phyloP scores from a whole-genome alignment of 2,113 vertebrate genomes.

The Saguinus imperator region DNA sequence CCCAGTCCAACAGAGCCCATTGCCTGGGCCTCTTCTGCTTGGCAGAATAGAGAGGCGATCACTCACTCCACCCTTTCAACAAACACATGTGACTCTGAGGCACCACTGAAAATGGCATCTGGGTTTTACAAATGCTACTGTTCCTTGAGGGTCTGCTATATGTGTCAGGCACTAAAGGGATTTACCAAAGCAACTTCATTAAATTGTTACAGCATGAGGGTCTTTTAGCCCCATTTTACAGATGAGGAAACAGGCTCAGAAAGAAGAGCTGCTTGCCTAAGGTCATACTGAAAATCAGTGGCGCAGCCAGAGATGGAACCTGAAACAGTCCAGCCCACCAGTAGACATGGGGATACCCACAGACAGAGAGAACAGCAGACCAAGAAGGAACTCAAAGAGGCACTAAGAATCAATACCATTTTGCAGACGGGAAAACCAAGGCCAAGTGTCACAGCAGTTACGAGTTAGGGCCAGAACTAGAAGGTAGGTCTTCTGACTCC shows the following conservation, averaged over 20 bases:
- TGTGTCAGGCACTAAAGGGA: neutral
- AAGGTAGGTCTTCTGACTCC: constrained; percentile 9
- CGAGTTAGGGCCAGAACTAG: neutral
- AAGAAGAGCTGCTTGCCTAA: constrained; percentile 20
- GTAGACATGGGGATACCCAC: neutral
- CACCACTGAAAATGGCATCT: neutral
- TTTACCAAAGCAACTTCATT: constrained; percentile 43
- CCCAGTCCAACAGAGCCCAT: neutral
- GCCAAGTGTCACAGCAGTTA: neutral
- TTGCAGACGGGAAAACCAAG: neutral
- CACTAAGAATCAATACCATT: constrained; percentile 6
- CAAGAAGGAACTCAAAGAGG: neutral
- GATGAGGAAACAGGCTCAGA: constrained; percentile 6
- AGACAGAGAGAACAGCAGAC: neutral
- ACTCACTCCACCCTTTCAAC: neutral
- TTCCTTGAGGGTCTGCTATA: neutral
- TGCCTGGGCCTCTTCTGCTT: neutral
- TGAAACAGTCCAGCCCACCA: neutral
- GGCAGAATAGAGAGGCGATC: neutral
- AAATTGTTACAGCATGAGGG: neutral
- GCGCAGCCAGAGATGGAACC: neutral
- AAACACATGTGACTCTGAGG: constrained; percentile 40
- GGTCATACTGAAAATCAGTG: neutral
- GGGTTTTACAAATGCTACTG: neutral
- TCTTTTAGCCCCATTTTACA: neutral